Conservation (phyloP, 2,113 vertebrate species). For the Kobus ellipsiprymnus region DNA sequence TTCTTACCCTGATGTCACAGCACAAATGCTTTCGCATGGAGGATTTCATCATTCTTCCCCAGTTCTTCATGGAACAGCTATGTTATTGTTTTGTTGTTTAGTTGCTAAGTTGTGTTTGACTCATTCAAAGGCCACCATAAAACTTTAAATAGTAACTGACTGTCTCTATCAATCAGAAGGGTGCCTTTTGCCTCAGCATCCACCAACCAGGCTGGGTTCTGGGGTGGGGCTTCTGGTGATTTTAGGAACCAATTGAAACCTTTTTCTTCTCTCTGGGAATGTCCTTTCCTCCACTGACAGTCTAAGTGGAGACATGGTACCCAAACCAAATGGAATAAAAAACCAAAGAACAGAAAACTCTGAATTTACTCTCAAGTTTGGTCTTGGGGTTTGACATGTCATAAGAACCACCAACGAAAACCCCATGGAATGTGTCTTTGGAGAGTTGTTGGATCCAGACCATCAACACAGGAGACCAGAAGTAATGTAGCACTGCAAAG, state of each 20-base stretch:
- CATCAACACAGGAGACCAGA: background rate
- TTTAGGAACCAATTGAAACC: background rate
- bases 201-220: background rate
- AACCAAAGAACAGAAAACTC: background rate
- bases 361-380: background rate
- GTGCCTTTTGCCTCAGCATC: background rate
- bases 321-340: background rate
- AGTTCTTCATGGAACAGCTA: background rate
- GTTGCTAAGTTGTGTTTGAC: background rate
- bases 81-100: background rate
- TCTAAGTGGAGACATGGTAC: background rate
- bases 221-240: background rate
- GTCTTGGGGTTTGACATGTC: background rate
- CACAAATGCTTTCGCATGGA: background rate
- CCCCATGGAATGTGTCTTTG: background rate
- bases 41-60: background rate
- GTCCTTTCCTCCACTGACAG: background rate
- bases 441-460: background rate
- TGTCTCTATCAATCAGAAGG: background rate
- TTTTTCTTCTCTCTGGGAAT: background rate
- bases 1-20: background rate
- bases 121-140: background rate
- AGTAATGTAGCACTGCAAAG: rapidly evolving
- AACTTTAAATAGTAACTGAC: background rate
- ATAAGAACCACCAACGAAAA: background rate